Evolutionary conservation across 2,888 invertebrate species (phyloP), one percentile per base, ranked within the genome.

Genomic region (Ganaspis brasiliensis): DNA sequence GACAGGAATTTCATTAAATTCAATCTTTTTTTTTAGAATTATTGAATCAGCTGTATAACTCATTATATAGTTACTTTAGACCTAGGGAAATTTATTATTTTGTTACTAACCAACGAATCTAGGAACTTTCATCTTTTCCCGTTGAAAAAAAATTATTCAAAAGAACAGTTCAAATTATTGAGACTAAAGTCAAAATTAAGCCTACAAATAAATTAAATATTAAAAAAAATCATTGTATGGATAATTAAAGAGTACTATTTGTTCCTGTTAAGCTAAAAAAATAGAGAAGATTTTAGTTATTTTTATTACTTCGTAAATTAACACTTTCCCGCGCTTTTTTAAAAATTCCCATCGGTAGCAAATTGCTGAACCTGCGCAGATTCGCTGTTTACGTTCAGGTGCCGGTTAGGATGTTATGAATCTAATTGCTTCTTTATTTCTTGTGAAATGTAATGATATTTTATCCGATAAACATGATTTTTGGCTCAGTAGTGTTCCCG

Each of bases 21-120:
- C 67, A 26, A 24, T 56, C 45, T 45, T 26, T 45, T 45, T 40
- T 56, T 56, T 12, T 12, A 56, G 10, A 24, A 45, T 14, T 10
- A 57, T 24, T 57, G 26, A 57, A 63, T 63, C 63, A 63, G 63
- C 63, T 63, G 63, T 37, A 16, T n/a, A n/a, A 16, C 16, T 49
- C 19, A n/a, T 61, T 37, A 12, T 19, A 21, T 21, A 63, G 63
- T 63, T 37, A 21, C 40, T 63, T 63, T 63, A 37, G 19, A 21
- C 21, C 12, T 40, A 63, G 40, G 37, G 52, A 8, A 52, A 16
- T 21, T 52, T 52, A 8, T 16, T 16, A 16, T 37, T 37, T 16
- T 40, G 40, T 37, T 24, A 12, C 40, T 21, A 40, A 24, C 6
- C 40, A 0, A 19, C n/a, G 12, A 21, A 5, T 5, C 6, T 63